Evolutionary conservation across 2,888 invertebrate genomes (phyloP).

Genomic region (Minunthozetes semirufus): DNA sequence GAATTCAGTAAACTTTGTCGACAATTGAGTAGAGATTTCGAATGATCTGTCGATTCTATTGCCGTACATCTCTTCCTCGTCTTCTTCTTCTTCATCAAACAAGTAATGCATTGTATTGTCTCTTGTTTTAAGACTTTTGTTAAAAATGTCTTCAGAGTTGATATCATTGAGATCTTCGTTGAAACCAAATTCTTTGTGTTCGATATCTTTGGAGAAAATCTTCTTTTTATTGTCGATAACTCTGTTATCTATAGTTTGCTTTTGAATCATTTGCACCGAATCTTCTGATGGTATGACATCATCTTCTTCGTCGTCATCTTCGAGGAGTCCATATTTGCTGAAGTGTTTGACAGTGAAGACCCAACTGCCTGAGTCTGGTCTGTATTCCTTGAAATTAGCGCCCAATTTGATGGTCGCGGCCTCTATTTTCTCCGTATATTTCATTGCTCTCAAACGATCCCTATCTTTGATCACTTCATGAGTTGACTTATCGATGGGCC

Average conservation of each 20-base stretch:
- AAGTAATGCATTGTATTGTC: background rate
- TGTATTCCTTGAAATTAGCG: slow-evolving; percentile 86
- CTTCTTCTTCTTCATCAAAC: slow-evolving; percentile 10
- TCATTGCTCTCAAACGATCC: slow-evolving; percentile 67
- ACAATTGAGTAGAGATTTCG: background rate
- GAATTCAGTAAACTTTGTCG: background rate
- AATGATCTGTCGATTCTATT: background rate
- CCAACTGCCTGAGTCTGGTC: slow-evolving; percentile 94
- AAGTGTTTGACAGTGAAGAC: slow-evolving; percentile 91
- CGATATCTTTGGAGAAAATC: background rate
- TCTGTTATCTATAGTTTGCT: background rate
- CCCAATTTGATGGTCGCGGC: slow-evolving; percentile 76
- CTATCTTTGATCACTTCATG: slow-evolving; percentile 67
- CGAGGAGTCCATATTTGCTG: slow-evolving; percentile 75
- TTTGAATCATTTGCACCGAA: background rate
- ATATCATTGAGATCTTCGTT: background rate
- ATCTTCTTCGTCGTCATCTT: slow-evolving; percentile 76
- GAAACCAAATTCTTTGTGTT: background rate
- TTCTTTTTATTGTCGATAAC: background rate
- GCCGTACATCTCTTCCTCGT: background rate
- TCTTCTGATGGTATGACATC: slow-evolving; percentile 22
- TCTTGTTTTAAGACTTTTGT: background rate
- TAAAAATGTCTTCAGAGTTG: background rate
- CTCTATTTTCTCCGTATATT: slow-evolving; percentile 76
- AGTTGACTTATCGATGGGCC: slow-evolving; percentile 80